Conservation (phyloP, 2,797 vertebrate genomes). For the Cephalopachus bancanus region DNA sequence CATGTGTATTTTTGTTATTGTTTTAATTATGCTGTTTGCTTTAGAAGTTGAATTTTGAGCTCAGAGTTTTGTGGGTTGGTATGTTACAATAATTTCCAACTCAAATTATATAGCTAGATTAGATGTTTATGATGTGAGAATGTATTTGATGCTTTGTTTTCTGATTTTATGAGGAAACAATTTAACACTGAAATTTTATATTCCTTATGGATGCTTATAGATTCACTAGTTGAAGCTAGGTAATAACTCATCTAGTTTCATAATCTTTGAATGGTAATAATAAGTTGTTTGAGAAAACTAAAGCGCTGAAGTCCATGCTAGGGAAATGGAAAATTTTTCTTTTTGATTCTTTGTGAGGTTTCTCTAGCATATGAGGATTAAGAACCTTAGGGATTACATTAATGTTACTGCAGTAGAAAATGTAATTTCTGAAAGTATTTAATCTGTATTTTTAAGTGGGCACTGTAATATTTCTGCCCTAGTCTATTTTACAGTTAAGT, state of each 20-base stretch:
- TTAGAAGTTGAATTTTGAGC: slow-evolving; percentile 56
- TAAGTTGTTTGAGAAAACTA: not conserved
- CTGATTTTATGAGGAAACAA: slow-evolving; percentile 12
- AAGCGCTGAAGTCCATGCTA: not conserved
- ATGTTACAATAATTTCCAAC: slow-evolving; percentile 47
- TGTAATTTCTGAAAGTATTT: slow-evolving; percentile 58
- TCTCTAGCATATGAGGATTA: slow-evolving; percentile 52
- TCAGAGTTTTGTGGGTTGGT: not conserved
- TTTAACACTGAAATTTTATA: slow-evolving; percentile 53
- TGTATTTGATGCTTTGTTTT: slow-evolving; percentile 47
- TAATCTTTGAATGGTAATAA: slow-evolving; percentile 21
- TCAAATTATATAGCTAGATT: slow-evolving; percentile 36
- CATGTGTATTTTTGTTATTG: not conserved
- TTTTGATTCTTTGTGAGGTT: slow-evolving; percentile 47
- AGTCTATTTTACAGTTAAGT: slow-evolving; percentile 64
- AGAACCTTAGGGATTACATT: slow-evolving; percentile 26
- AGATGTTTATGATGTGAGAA: slow-evolving; percentile 52
- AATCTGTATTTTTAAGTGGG: slow-evolving; percentile 60
- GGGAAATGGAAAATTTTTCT: slow-evolving; percentile 63
- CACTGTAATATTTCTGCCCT: slow-evolving; percentile 12
- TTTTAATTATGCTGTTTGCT: slow-evolving; percentile 33
- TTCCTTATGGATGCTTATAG: slow-evolving; percentile 12
- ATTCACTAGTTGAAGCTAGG: slow-evolving; percentile 27
- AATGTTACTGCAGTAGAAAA: not conserved
- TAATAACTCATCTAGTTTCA: slow-evolving; percentile 24